Base-by-base conservation (phyloP, 2,888 invertebrate genomes). In the Lasioglossum zephyrum region DNA sequence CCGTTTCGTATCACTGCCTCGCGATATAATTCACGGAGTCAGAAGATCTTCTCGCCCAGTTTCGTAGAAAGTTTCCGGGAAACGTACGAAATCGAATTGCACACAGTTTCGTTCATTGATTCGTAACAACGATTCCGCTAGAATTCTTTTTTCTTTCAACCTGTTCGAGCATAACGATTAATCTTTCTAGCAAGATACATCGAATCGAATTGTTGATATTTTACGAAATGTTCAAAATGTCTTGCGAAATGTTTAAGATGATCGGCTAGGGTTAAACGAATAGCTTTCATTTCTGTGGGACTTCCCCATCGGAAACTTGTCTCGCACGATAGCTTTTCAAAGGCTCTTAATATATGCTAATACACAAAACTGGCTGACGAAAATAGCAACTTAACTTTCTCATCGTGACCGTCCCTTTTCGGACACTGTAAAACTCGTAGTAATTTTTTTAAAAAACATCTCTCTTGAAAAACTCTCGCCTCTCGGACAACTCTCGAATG, bases 381-480 rank as follows among this genome's bases (percentile, higher is more conserved):
- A 60, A 60, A 60, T 26, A 60, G 26, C 60, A 60, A 60, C 26
- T 60, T 60, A 60, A 60, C 60, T 60, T 60, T 60, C 60, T 60
- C 60, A 16, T 60, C 60, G 60, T 60, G 60, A 26, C 26, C 60
- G 60, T 60, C n/a, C 60, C 60, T 60, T n/a, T 60, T 26, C 13
- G 1, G 4, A 26, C 11, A 26, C 26, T 26, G 13, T 26, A 13
- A 26, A 60, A 16, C 60, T 26, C 5, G 53, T 53, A 53, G 60
- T 60, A 60, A 60, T n/a, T 60, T 60, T 60, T 60, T 60, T 5
- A 60, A 26, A 60, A 13, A 13, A 26, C 60, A 60, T 16, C 13
- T 60, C 13, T 60, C 60, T 13, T 16, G 60, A 4, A 13, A 31
- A 31, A 31, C 31, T 31, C 31, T 31, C 13, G 2, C 26, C 13